phyloP scores from a whole-genome alignment of 2,113 vertebrate genomes.

The rabbit (Oryctolagus cuniculus) region DNA sequence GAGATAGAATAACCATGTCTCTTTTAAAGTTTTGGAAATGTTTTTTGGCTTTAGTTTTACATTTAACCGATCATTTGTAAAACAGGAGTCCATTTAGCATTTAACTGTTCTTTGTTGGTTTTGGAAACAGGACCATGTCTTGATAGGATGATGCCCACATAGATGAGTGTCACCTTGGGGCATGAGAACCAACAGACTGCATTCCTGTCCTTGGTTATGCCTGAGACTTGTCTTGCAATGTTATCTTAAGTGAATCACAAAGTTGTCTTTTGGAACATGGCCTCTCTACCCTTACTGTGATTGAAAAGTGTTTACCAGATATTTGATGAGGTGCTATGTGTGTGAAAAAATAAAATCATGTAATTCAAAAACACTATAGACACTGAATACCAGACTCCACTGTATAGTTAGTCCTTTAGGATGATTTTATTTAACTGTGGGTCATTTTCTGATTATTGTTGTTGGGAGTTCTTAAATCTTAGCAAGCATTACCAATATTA shows the following conservation, averaged over 20 bases:
- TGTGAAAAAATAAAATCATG: slow-evolving; percentile 45
- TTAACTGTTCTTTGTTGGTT: slow-evolving; percentile 59
- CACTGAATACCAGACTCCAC: slow-evolving; percentile 72
- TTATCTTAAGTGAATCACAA: neutral
- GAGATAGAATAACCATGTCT: slow-evolving; percentile 53
- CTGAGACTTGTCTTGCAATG: neutral
- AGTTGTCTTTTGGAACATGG: slow-evolving; percentile 19
- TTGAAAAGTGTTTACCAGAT: slow-evolving; percentile 68
- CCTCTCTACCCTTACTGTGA: slow-evolving; percentile 26
- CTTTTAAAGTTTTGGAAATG: slow-evolving; percentile 19
- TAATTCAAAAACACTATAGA: slow-evolving; percentile 81
- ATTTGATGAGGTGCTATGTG: slow-evolving; percentile 73
- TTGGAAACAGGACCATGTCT: slow-evolving; percentile 58
- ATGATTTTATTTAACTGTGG: neutral
- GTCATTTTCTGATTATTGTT: slow-evolving; percentile 51
- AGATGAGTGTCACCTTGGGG: neutral
- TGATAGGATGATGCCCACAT: neutral
- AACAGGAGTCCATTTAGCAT: neutral
- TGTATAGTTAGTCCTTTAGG: slow-evolving; percentile 72
- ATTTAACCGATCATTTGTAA: slow-evolving; percentile 61
- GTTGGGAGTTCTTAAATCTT: slow-evolving; percentile 16
- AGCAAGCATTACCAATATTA: slow-evolving; percentile 8
- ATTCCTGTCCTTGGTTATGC: neutral
- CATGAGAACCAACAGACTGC: neutral
- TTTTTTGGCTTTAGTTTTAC: slow-evolving; percentile 49